These are phyloP conservation scores for Sakesphorus luctuosus DNA, from an alignment of 2,113 vertebrate species.

Conservation along the genomic window DNA sequence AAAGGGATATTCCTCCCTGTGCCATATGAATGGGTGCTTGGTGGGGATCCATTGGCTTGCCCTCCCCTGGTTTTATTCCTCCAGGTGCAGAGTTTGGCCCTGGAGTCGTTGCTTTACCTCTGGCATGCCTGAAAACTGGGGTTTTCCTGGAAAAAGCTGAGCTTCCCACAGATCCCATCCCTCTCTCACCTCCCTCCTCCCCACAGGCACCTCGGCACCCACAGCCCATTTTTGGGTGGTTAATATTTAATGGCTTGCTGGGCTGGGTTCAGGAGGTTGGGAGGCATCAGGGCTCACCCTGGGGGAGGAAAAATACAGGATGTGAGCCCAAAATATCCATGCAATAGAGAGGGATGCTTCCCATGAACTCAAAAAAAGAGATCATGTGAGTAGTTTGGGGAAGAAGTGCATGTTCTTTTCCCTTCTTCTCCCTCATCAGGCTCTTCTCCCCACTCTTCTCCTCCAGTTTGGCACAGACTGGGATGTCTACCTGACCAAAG, in stretches of 20 bases:
- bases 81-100: neutral
- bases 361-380: accelerated
- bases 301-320: neutral
- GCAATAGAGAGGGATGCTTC: neutral
- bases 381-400: neutral
- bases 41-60: neutral
- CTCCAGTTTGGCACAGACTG: slow-evolving; percentile 87
- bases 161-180: accelerated
- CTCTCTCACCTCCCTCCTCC: accelerated
- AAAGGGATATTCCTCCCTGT: neutral
- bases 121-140: neutral
- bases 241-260: neutral
- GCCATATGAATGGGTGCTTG: accelerated
- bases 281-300: neutral
- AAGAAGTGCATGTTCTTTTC: neutral
- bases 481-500: slow-evolving; percentile 85
- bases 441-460: neutral
- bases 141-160: neutral
- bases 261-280: neutral
- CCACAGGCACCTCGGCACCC: accelerated
- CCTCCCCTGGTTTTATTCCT: neutral
- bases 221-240: neutral
- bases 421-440: neutral
- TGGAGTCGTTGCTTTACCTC: accelerated
- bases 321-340: neutral